Evolutionary conservation across 2,888 invertebrate genomes (phyloP).

Genomic region (Rotaria magnacalcarata): DNA sequence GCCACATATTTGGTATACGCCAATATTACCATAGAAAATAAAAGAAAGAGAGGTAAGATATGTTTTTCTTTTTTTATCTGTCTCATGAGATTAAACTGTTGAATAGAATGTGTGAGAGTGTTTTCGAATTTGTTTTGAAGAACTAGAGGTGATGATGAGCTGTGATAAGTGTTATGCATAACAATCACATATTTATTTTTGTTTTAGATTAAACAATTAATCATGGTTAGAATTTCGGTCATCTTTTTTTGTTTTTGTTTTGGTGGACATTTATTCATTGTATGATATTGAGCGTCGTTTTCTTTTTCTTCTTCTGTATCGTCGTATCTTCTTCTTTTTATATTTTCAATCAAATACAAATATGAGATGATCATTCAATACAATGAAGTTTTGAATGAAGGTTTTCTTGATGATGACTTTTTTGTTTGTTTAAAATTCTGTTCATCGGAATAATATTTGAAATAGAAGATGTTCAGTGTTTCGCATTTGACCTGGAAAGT

Average conservation of each 20-base stretch:
- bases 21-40: background rate
- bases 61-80: background rate
- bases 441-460: no score
- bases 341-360: conserved; percentile 24
- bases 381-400: no score
- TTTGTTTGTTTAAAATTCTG: no score
- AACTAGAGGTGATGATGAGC: background rate
- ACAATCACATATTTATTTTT: background rate
- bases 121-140: background rate
- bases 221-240: background rate
- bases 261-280: conserved; percentile 5
- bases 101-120: background rate
- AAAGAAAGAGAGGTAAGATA: background rate
- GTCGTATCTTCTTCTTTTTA: conserved; percentile 30
- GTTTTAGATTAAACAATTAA: background rate
- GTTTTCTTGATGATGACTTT: no score
- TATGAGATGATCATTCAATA: background rate
- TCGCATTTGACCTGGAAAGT: no score
- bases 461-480: no score
- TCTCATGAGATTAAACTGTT: background rate
- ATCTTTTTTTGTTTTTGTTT: background rate
- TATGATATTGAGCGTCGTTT: background rate
- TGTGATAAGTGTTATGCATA: background rate
- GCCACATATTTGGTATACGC: background rate
- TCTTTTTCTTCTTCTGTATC: background rate